These are phyloP conservation scores for Eulemur coronatus DNA, from an alignment of 2,797 vertebrate species.

Conservation along the genomic window DNA sequence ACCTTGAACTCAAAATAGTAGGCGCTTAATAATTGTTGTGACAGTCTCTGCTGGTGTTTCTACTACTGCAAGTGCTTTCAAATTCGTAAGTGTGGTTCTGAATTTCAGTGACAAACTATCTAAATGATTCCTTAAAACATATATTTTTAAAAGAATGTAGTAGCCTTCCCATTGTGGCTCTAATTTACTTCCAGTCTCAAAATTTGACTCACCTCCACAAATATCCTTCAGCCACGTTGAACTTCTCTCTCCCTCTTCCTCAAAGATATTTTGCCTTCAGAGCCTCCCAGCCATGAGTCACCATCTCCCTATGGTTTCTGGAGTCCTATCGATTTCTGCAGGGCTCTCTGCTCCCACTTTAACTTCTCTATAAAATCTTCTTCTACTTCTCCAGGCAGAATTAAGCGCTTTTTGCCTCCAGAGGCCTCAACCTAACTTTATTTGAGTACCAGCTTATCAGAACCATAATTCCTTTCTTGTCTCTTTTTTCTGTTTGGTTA, in stretches of 20 bases:
- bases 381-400: not conserved
- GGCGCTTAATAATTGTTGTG: slow-evolving; percentile 21
- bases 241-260: not conserved
- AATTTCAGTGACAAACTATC: slow-evolving; percentile 36
- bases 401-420: not conserved
- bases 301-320: not conserved
- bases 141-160: not conserved
- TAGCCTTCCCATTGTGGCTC: not conserved
- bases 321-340: not conserved
- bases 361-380: not conserved
- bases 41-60: slow-evolving; percentile 36
- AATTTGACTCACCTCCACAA: not conserved
- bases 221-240: not conserved
- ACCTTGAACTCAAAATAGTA: slow-evolving; percentile 34
- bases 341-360: not conserved
- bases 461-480: not conserved
- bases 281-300: not conserved
- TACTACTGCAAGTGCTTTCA: not conserved
- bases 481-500: not conserved
- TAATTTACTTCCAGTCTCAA: not conserved
- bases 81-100: slow-evolving; percentile 11
- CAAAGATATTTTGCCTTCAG: not conserved
- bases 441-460: not conserved
- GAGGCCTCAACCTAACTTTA: not conserved
- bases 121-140: not conserved